Evolutionary conservation across 2,888 invertebrate species (phyloP), one percentile per base, ranked within the genome.

Genomic region (Abrostola triplasia): DNA sequence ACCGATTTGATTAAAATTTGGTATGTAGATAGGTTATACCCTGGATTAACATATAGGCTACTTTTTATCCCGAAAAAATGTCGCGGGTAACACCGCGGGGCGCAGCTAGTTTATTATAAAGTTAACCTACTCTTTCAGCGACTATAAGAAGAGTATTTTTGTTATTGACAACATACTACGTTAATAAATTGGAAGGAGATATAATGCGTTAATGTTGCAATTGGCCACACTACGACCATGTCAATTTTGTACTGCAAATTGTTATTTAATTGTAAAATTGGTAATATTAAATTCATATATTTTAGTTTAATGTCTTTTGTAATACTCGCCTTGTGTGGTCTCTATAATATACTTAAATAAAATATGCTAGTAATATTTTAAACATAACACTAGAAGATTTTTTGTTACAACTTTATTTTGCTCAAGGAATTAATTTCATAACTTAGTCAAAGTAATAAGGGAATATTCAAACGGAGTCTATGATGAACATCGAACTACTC

Each of bases 321-420:
- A 68, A 59, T 37, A 52, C 41, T 49, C 24, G n/a, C 8, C 51
- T 62, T 57, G 35, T 51, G 57, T 58, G 57, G 56, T 65, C 59
- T 52, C 62, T 54, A 70, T 63, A 70, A 58, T 2, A 24, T 24
- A 24, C 24, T 24, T 2, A 24, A 24, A 24, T 24, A 24, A 24
- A 24, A 24, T 24, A 24, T 24, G 24, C 4, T 24, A 24, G 24
- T 4, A 24, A 24, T 24, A 24, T 24, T 24, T 24, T 4, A 24
- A 24, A 24, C 24, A 24, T 24, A 24, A 2, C 4, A 24, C 24
- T 24, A 24, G 24, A 2, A 24, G 24, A 40, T 40, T 57, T 37
- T 52, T 50, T 35, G 13, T 6, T n/a, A 5, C 54, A 54, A 51
- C 36, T 11, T n/a, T 13, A 59, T 49, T 41, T 8, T 7, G 1